These are phyloP conservation scores for Oryzias woworae DNA, from an alignment of 2,113 vertebrate genomes.

Conservation along the genomic window DNA sequence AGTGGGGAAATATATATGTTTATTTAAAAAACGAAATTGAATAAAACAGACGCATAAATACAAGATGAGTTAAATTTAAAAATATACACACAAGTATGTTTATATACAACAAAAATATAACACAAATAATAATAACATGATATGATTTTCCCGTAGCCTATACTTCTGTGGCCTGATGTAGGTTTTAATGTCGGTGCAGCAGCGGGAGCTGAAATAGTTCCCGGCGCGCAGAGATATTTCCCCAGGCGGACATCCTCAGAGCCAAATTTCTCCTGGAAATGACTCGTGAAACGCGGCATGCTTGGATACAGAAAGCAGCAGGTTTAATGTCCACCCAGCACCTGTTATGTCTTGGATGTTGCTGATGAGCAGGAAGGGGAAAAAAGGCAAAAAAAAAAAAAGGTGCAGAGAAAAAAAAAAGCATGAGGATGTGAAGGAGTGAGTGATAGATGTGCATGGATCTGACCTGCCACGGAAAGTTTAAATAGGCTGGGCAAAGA, in stretches of 20 bases:
- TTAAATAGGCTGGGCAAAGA: constrained; percentile 51
- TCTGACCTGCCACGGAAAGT: constrained; percentile 45
- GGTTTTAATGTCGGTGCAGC: constrained; percentile 4
- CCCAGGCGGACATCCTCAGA: constrained; percentile 23
- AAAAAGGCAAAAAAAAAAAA: background rate
- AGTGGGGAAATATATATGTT: too few species aligned
- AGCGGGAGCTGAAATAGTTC: constrained; percentile 29
- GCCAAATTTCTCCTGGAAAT: constrained; percentile 40
- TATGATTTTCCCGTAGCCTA: too few species aligned
- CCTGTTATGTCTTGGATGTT: constrained; percentile 50
- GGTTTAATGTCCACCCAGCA: constrained; percentile 57
- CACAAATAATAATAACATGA: background rate
- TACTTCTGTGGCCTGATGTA: too few species aligned
- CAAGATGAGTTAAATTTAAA: too few species aligned
- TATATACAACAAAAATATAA: background rate
- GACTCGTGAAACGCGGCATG: constrained; percentile 34
- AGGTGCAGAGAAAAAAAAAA: background rate
- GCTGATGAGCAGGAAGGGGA: constrained; percentile 12
- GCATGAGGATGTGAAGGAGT: constrained; percentile 19
- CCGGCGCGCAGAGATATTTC: constrained; percentile 15
- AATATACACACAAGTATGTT: too few species aligned
- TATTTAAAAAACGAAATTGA: too few species aligned
- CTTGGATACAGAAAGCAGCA: constrained; percentile 44
- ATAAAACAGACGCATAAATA: too few species aligned
- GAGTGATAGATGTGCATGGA: constrained; percentile 30